Conservation (phyloP, 2,113 vertebrate species). For the Oncorhynchus tshawytscha region DNA sequence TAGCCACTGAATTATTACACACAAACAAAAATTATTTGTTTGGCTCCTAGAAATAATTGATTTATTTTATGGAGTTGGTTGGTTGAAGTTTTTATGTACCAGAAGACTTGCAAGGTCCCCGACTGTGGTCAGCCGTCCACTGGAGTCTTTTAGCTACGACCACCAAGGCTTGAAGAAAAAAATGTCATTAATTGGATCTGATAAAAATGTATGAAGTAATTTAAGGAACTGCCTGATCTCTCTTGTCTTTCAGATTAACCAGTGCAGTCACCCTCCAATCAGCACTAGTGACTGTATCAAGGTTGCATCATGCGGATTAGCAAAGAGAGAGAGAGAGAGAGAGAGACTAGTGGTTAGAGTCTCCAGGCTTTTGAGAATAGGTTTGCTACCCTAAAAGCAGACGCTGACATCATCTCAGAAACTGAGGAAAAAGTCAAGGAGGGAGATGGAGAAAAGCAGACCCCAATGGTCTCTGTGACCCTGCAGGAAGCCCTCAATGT, state of each 20-base stretch:
- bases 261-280: conserved; percentile 17
- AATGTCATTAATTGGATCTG: no score
- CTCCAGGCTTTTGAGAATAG: no score
- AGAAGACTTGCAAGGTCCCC: conserved; percentile 69
- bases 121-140: conserved; percentile 39
- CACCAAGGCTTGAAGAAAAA: conserved; percentile 57
- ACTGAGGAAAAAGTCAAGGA: no score
- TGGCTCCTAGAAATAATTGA: conserved; percentile 67
- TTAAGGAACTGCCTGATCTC: conserved; percentile 71
- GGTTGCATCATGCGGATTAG: no score
- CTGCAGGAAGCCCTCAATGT: no score
- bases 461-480: no score
- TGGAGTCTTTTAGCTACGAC: conserved; percentile 50
- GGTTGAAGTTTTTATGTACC: conserved; percentile 34
- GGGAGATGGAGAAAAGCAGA: no score
- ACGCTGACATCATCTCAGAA: no score
- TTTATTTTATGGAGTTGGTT: conserved; percentile 61
- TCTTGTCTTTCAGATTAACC: conserved; percentile 40
- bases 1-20: conserved; percentile 62
- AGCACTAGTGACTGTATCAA: conserved; percentile 4
- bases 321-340: no score
- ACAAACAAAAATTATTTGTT: conserved; percentile 69
- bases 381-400: no score
- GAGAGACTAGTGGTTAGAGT: no score
- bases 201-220: conserved; percentile 80